Percentiles rank a stretch among this genome's conserved stretches.
Conservation (phyloP, 2,797 vertebrate species). For the Coendou prehensilis region DNA sequence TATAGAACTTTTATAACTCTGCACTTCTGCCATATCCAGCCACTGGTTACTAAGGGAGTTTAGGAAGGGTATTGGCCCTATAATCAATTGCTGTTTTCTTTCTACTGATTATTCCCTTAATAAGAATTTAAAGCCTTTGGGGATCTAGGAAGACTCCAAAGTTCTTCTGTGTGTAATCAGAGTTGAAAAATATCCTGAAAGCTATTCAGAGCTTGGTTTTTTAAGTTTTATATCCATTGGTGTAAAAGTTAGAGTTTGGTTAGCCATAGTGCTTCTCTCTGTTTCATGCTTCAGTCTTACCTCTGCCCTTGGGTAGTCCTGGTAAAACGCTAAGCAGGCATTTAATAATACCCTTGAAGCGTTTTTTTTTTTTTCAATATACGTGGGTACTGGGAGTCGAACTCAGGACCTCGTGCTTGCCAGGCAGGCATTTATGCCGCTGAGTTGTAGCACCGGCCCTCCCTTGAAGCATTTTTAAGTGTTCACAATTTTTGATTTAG, state of each 20-base stretch:
- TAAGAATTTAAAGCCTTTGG: constrained; percentile 25
- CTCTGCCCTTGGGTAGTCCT: neutral
- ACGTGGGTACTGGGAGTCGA: too few relatives aligned
- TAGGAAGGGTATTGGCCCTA: neutral
- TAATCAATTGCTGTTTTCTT: neutral
- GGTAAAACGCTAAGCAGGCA: neutral
- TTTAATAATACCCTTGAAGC: constrained; percentile 7
- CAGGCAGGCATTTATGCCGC: too few relatives aligned
- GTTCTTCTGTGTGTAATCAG: neutral
- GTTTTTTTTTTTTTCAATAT: neutral
- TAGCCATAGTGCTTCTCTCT: neutral
- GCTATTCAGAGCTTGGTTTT: neutral
- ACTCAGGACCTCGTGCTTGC: too few relatives aligned
- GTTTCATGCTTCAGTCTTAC: neutral
- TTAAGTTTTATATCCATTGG: neutral
- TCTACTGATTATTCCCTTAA: neutral
- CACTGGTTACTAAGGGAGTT: neutral
- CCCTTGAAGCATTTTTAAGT: neutral
- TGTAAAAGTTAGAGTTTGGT: neutral
- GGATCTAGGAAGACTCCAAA: neutral
- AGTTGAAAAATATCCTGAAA: neutral
- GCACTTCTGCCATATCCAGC: neutral
- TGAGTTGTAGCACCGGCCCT: too few relatives aligned
- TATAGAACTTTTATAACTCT: neutral
- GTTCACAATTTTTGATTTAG: neutral